Base-by-base conservation (phyloP, 2,888 invertebrate species). In the Andrena minutula region DNA sequence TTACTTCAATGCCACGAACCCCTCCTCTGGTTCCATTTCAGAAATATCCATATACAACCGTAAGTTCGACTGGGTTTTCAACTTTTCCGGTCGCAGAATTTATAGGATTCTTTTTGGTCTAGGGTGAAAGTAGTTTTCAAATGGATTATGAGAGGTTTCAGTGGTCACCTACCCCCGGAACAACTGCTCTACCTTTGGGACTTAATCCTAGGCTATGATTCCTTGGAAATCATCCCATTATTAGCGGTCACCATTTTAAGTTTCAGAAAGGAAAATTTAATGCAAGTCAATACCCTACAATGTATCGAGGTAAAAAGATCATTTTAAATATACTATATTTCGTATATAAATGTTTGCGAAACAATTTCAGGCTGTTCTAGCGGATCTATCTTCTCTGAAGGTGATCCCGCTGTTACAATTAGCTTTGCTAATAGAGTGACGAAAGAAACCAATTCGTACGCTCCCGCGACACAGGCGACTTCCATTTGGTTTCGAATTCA, bases 101-200 rank as follows among this genome's bases (percentile, higher is more conserved):
- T 49, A 73, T 30, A 20, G n/a, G 49, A 56, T n/a, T 1, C 35
- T 1, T 56, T 75, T 12, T 23, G 26, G 90, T 92, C 83, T 89
- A 99, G 99, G 2, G 95, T 99, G 72, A 96, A 97, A 90, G 96
- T 99, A 32, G 98, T 98, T 1, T 98, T 99, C 93, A 99, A 99
- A 94, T 99, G 99, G 99, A 94, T 99, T 63, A 99, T 99, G 97
- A 95, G 99, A 84, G 99, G 98, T 1, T 99, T 99, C 93, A 98
- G 99, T 90, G 99, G 99, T 0, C 98, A 98, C 92, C 95, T 99
- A 65, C 97, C 98, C 0, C 98, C 98, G 0, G 98, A 98, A 91
- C 99, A 99, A 93, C 95, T 99, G 0, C 94, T 99, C 2, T 96
- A 97, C 58, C 95, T 99, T 16, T 99, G 99, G 99, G 99, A 99